Evolutionary conservation across 2,888 invertebrate species (phyloP), one percentile per base, ranked within the genome.

Genomic region (Syritta pipiens): DNA sequence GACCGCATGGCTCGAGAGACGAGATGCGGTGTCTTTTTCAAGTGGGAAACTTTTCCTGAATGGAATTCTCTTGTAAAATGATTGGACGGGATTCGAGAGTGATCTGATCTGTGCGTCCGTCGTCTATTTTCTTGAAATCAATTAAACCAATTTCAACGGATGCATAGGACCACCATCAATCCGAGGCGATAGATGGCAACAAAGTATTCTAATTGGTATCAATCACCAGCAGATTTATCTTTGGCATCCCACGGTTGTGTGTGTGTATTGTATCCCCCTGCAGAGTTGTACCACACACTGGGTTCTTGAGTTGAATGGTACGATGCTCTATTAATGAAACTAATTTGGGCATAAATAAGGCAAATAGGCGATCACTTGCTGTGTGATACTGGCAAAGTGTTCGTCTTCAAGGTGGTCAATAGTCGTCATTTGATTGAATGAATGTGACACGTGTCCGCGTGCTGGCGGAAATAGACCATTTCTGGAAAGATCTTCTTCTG

Each of bases 191-290:
- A 57, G 44, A 57, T 49, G 62, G n/a, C 51, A 57, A 76, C 71
- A 76, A 76, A 71, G 24, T 71, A 71, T 63, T n/a, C 63, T 76
- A 76, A 76, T 71, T 76, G 71, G 63, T 71, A 76, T 76, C 57
- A 76, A 71, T 63, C 71, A 71, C 24, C 35, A 44, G 51, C 22
- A 51, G 46, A 69, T 63, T 68, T 62, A 75, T 75, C 62, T 40
- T 48, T 20, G 26, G 32, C 20, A 63, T 57, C 37, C 49, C 57
- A 63, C 62, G 42, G 63, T 59, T n/a, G n/a, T n/a, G n/a, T n/a
- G n/a, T n/a, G n/a, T n/a, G n/a, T n/a, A 60, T 69, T 44, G 55
- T 55, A 71, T 63, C 71, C 62, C 62, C 55, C 71, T 57, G 71
- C 49, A n/a, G 71, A 57, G 40, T 63, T 40, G 6, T 46, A 40